A percentile compares a stretch with the other conserved stretches of the same genome.
Conservation (phyloP, 1,140 invertebrate species). For the Tribolium castaneum region DNA sequence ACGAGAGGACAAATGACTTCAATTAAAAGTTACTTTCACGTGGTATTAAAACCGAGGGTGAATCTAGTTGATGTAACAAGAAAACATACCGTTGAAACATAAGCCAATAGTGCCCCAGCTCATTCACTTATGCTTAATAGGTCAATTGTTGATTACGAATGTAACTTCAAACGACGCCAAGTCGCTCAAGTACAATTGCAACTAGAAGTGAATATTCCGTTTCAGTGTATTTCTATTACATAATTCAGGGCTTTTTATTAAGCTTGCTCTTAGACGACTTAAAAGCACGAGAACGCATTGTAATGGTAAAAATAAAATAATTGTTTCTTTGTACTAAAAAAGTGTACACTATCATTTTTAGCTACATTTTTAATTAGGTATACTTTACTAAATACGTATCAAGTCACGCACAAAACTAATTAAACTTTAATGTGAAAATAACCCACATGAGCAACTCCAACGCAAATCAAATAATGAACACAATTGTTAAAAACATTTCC, state of each 20-base stretch:
- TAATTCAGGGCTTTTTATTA: background rate
- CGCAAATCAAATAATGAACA: too few species aligned
- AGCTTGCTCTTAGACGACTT: background rate
- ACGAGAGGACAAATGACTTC: constrained; percentile 11
- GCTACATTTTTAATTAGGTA: too few species aligned
- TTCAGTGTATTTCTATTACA: background rate
- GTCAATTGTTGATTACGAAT: background rate
- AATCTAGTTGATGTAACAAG: background rate
- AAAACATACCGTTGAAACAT: background rate
- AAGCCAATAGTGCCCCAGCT: constrained; percentile 16
- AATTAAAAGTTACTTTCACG: constrained; percentile 6
- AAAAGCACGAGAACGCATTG: too few species aligned
- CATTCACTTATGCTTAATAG: constrained; percentile 1
- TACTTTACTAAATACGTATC: too few species aligned
- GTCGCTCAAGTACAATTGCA: background rate
- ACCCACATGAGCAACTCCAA: too few species aligned
- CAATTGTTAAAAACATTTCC: too few species aligned
- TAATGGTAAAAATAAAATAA: too few species aligned
- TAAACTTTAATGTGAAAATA: too few species aligned
- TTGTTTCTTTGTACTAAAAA: too few species aligned
- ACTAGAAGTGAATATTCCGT: background rate
- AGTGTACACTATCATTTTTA: too few species aligned
- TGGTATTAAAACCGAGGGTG: background rate
- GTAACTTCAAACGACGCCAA: background rate
- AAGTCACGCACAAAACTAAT: background rate